A percentile compares a stretch with the other conserved stretches of the same genome.
Conservation (phyloP, 1,140 invertebrate genomes). For the Berghia stephanieae region DNA sequence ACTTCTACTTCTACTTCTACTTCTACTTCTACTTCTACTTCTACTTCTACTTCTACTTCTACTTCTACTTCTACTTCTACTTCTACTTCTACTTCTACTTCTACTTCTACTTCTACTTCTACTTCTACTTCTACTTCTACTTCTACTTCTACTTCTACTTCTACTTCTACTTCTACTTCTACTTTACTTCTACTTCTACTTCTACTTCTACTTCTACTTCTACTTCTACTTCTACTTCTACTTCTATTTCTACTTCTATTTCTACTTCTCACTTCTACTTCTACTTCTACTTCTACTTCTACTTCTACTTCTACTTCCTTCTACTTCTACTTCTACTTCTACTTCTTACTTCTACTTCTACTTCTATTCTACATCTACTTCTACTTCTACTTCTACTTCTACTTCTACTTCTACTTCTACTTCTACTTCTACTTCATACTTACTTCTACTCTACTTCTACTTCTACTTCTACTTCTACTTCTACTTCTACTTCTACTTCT, state of each 20-base stretch:
- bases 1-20: constrained; percentile 29
- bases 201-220: constrained; percentile 32
- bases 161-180: constrained; percentile 23
- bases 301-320: constrained; percentile 21
- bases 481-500: constrained; percentile 9
- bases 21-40: constrained; percentile 28
- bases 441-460: constrained; percentile 18
- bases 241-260: constrained; percentile 31
- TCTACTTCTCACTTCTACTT: constrained; percentile 31
- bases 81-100: constrained; percentile 31
- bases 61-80: constrained; percentile 26
- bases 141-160: constrained; percentile 31
- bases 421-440: constrained; percentile 21
- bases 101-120: constrained; percentile 28
- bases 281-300: constrained; percentile 29
- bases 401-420: constrained; percentile 26
- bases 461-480: constrained; percentile 23
- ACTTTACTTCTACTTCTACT: constrained; percentile 21
- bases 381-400: constrained; percentile 28
- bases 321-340: constrained; percentile 25
- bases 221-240: constrained; percentile 30
- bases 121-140: constrained; percentile 26
- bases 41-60: constrained; percentile 28
- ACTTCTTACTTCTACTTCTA: constrained; percentile 24
- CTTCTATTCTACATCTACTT: constrained; percentile 28